phyloP scores from a whole-genome alignment of 2,113 vertebrate species.

The Hyla sarda region DNA sequence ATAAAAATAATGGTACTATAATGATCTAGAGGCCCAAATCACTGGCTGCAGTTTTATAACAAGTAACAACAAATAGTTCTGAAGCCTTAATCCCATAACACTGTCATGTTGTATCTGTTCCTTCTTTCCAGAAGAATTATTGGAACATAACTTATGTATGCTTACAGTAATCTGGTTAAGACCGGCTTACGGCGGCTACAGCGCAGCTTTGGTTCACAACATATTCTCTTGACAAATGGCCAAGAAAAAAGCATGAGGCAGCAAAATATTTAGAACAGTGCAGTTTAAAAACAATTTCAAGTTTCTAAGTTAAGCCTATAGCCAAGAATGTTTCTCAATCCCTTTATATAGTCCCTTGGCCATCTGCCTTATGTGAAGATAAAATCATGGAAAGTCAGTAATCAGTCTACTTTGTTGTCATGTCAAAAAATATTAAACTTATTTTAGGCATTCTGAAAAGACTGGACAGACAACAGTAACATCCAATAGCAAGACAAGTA shows the following conservation, averaged over 20 bases:
- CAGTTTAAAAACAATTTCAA: background rate
- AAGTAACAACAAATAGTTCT: background rate
- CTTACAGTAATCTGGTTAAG: slow-evolving; percentile 36
- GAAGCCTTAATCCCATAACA: background rate
- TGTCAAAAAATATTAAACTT: background rate
- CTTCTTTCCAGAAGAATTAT: background rate
- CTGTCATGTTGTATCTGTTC: background rate
- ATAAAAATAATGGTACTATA: background rate
- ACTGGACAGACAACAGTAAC: background rate
- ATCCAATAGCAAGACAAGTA: background rate
- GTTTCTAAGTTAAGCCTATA: slow-evolving; percentile 19
- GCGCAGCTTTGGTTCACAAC: background rate
- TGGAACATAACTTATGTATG: slow-evolving; percentile 17
- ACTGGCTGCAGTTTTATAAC: background rate
- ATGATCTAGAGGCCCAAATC: too few relatives aligned
- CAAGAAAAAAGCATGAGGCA: slow-evolving; percentile 14
- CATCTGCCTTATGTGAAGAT: background rate
- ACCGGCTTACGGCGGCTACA: slow-evolving; percentile 23
- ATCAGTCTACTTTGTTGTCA: background rate
- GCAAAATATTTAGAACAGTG: slow-evolving; percentile 24
- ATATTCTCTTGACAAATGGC: slow-evolving; percentile 46
- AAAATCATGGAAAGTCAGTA: background rate
- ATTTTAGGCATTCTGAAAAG: background rate
- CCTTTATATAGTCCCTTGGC: background rate
- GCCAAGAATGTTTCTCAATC: background rate